Evolutionary conservation across 2,888 invertebrate species (phyloP).

Genomic region (Nesidiocoris tenuis): DNA sequence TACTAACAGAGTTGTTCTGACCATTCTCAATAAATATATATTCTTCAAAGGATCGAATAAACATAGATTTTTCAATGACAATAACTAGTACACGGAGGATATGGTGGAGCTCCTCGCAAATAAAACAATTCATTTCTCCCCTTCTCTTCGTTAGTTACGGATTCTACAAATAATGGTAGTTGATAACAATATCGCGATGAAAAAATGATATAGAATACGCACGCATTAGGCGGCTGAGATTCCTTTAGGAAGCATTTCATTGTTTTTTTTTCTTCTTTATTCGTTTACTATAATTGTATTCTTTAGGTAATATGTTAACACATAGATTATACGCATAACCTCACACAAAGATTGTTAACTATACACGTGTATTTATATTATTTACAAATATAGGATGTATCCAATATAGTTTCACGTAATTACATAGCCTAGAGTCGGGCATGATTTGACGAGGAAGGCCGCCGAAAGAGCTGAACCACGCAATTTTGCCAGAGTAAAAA

Average conservation of each 20-base stretch:
- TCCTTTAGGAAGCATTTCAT: conserved; percentile 48
- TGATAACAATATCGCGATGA: conserved; percentile 27
- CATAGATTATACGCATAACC: conserved; percentile 41
- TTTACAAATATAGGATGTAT: conserved; percentile 43
- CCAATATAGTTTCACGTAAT: conserved; percentile 22
- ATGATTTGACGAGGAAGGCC: conserved; percentile 29
- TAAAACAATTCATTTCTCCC: conserved; percentile 22
- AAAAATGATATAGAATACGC: conserved; percentile 33
- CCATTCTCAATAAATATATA: conserved; percentile 38
- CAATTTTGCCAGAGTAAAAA: conserved; percentile 17
- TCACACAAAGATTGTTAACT: conserved; percentile 45
- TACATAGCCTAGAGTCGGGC: conserved; percentile 29
- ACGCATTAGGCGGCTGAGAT: conserved; percentile 42
- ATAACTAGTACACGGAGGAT: conserved; percentile 35
- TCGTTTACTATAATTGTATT: conserved; percentile 38
- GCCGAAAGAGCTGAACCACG: not conserved
- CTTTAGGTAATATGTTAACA: conserved; percentile 23
- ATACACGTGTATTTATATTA: conserved; percentile 48
- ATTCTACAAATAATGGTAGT: conserved; percentile 35
- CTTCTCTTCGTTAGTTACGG: conserved; percentile 9
- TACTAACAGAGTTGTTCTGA: conserved; percentile 39
- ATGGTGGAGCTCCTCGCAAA: conserved; percentile 5
- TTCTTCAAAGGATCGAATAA: conserved; percentile 32
- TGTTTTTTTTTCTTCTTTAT: conserved; percentile 19
- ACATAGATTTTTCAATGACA: conserved; percentile 31